Evolutionary conservation across 2,797 vertebrate species (phyloP).

Genomic region (Orientallactaga sibirica): DNA sequence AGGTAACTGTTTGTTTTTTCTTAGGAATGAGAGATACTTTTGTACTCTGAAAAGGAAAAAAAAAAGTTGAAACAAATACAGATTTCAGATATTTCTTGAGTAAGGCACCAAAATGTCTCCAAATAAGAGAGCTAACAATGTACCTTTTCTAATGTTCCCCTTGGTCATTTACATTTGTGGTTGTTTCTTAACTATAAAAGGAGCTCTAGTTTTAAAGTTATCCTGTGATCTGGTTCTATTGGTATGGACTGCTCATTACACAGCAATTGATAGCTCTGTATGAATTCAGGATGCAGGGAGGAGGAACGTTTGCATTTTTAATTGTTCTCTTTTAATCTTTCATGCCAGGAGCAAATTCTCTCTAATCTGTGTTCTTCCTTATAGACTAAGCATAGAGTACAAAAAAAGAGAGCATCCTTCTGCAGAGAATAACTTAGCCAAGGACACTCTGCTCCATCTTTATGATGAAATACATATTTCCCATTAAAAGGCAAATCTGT

Average conservation of each 20-base stretch:
- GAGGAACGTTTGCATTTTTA: slow-evolving; percentile 40
- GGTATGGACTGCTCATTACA: background rate
- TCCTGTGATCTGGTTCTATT: background rate
- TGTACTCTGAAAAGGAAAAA: background rate
- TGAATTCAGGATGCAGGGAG: background rate
- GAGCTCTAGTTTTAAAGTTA: slow-evolving; percentile 15
- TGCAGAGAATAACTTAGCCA: slow-evolving; percentile 77
- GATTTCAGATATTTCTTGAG: background rate
- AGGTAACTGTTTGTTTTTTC: slow-evolving; percentile 38
- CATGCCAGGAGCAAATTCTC: slow-evolving; percentile 64
- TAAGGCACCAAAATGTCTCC: background rate
- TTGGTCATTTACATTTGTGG: background rate
- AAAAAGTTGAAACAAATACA: background rate
- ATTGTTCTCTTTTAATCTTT: slow-evolving; percentile 63
- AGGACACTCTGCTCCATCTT: slow-evolving; percentile 80
- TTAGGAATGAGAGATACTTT: slow-evolving; percentile 13
- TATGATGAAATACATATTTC: slow-evolving; percentile 82
- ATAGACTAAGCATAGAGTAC: slow-evolving; percentile 49
- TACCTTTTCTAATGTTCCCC: background rate
- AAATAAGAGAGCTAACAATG: background rate
- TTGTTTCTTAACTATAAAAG: background rate
- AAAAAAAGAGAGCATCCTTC: slow-evolving; percentile 76
- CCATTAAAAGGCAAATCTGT: slow-evolving; percentile 85
- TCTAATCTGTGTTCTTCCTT: slow-evolving; percentile 69
- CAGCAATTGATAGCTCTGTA: background rate